Evolutionary conservation across 2,797 vertebrate species (phyloP).

Genomic region (Pipistrellus kuhlii): DNA sequence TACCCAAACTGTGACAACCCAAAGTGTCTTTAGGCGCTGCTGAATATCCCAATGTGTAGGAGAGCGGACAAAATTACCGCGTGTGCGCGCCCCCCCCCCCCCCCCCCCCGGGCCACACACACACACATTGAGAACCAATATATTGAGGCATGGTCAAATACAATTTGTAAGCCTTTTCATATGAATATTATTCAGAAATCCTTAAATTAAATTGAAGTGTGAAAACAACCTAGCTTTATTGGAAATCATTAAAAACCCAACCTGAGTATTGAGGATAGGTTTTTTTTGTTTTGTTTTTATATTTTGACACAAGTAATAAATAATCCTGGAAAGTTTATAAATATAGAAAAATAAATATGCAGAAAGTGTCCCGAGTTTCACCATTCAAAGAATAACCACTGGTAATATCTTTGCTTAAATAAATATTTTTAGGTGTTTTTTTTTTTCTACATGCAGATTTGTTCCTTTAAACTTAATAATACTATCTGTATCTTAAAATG

Average conservation of each 20-base stretch:
- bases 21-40: neutral
- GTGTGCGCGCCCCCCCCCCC: accelerated
- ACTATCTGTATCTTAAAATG: neutral
- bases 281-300: neutral
- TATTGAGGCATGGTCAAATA: neutral
- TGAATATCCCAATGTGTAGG: accelerated
- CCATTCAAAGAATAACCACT: neutral
- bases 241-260: neutral
- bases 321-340: neutral
- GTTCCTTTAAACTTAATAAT: constrained; percentile 49
- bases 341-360: constrained; percentile 27
- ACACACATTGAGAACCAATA: neutral
- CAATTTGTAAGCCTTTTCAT: neutral
- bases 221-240: neutral
- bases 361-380: neutral
- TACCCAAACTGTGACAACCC: neutral
- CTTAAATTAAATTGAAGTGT: neutral
- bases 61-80: neutral
- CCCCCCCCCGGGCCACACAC: too few relatives aligned
- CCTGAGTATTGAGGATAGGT: neutral
- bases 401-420: constrained; percentile 2
- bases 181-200: neutral
- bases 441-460: neutral
- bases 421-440: neutral
- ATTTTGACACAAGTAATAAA: neutral